These are phyloP conservation scores for Tetrax tetrax DNA, from an alignment of 2,113 vertebrate species.

Conservation along the genomic window DNA sequence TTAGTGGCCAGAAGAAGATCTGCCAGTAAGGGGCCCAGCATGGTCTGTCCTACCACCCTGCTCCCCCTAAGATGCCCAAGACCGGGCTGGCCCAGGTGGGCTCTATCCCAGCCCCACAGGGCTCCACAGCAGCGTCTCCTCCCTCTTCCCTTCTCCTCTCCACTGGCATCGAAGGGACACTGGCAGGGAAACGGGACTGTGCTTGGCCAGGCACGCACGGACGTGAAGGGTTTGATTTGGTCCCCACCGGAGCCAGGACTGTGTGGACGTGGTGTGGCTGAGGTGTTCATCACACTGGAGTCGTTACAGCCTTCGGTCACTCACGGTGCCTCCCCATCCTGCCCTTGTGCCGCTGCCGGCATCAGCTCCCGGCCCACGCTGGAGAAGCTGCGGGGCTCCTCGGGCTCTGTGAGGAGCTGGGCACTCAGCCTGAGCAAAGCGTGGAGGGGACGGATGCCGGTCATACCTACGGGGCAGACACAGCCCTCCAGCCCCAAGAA, in stretches of 20 bases:
- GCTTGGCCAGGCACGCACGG: accelerated
- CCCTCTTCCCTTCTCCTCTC: neutral
- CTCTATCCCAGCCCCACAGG: neutral
- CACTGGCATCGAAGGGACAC: neutral
- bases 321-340: neutral
- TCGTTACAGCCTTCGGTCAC: neutral
- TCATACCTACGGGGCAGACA: neutral
- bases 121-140: neutral
- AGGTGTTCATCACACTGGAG: neutral
- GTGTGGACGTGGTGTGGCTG: accelerated
- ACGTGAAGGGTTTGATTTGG: neutral
- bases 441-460: neutral
- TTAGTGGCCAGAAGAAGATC: neutral
- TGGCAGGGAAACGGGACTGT: accelerated
- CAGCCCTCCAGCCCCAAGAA: neutral
- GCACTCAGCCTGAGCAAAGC: neutral
- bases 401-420: accelerated
- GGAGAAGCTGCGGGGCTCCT: neutral
- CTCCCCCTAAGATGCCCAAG: neutral
- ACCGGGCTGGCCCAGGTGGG: neutral
- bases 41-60: neutral
- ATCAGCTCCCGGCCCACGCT: accelerated
- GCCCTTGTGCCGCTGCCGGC: neutral
- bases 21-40: neutral
- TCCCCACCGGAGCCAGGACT: neutral